Conservation (phyloP, 2,797 vertebrate genomes). For the Schizopygopsis malacanthus region DNA sequence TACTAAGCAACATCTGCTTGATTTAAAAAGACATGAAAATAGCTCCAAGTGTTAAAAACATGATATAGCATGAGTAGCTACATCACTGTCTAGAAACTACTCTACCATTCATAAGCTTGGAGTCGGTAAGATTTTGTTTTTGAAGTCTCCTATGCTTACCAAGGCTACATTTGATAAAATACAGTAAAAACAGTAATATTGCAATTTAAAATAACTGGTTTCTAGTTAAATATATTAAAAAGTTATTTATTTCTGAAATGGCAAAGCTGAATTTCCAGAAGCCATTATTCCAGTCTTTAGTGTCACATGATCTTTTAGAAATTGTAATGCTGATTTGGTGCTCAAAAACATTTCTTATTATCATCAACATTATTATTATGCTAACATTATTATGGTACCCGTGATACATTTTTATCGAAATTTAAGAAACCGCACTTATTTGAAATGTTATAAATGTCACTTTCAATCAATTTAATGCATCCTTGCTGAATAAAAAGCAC, state of each 20-base stretch:
- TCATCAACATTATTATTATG: background rate
- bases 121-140: background rate
- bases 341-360: background rate
- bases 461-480: background rate
- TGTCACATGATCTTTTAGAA: background rate
- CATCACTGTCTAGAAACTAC: background rate
- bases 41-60: constrained; percentile 5
- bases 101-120: background rate
- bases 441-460: background rate
- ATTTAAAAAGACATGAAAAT: constrained; percentile 15
- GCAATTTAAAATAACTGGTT: background rate
- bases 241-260: background rate
- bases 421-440: background rate
- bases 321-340: background rate
- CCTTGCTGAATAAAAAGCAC: background rate
- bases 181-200: background rate
- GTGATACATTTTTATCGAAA: background rate
- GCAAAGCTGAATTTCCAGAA: background rate
- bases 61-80: background rate
- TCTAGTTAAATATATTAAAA: background rate
- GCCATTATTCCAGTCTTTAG: background rate
- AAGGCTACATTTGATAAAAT: background rate
- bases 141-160: background rate
- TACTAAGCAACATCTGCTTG: background rate
- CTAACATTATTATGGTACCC: background rate